Evolutionary conservation across 2,888 invertebrate species (phyloP), one percentile per base, ranked within the genome.

Genomic region (Habroteleia sp.): DNA sequence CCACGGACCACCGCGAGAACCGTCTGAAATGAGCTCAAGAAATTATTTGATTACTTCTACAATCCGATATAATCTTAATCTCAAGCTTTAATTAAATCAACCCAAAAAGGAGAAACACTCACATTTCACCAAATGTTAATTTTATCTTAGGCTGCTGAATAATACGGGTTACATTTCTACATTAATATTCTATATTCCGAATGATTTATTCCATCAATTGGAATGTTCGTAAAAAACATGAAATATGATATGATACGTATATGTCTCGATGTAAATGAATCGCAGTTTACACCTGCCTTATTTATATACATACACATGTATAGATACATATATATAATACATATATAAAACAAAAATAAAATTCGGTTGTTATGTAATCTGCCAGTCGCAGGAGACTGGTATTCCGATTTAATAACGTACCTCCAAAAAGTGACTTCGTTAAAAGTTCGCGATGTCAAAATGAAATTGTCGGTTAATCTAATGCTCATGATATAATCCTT

Each of bases 401-500:
- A 62, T 71, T 71, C 39, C 37, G 42, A 65, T 48, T 72, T 72
- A 72, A 65, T 42, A 48, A 39, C 31, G 58, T 29, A 29, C n/a
- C 13, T 39, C 31, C 33, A 48, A 52, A 60, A 66, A 65, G 77
- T 75, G 78, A 81, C 81, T 84, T 84, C 82, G 82, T 85, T 83
- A 84, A 83, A 84, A 82, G 79, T 83, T 80, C 66, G 76, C 72
- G 69, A 48, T 48, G 50, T 68, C 71, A 73, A 72, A 79, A 81
- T 76, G 80, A 78, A 80, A 65, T 76, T 56, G 78, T 80, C 82
- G 84, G 85, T 86, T 85, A 85, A 85, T 87, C 83, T 84, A 85
- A 86, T 82, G 83, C 84, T 83, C 83, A 86, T 85, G 83, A 86
- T 87, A 88, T 88, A 88, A 88, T 88, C 88, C 86, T 82, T 81